Evolutionary conservation across 1,140 invertebrate genomes (phyloP).

Genomic region (Dinoponera quadriceps): DNA sequence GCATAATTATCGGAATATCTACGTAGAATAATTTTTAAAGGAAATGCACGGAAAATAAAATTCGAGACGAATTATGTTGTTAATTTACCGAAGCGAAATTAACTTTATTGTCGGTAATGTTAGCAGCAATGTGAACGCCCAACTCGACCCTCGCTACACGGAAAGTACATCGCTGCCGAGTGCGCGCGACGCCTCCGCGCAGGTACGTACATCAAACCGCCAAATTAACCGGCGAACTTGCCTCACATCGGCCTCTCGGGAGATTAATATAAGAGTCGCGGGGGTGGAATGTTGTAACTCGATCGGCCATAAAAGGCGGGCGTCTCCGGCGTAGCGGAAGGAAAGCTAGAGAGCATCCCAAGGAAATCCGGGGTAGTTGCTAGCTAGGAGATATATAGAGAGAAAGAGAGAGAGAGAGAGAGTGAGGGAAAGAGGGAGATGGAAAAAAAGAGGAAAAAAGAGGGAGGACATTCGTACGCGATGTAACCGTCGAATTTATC

Average conservation of each 20-base stretch:
- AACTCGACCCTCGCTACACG: background rate
- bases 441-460: background rate
- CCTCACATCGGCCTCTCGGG: background rate
- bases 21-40: background rate
- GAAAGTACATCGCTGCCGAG: background rate
- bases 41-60: background rate
- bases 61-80: background rate
- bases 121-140: slow-evolving; percentile 6
- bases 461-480: slow-evolving; percentile 42
- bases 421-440: background rate
- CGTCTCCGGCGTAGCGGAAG: slow-evolving; percentile 1
- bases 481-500: slow-evolving; percentile 73
- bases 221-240: slow-evolving; percentile 22
- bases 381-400: too few species aligned
- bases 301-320: slow-evolving; percentile 18
- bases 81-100: background rate
- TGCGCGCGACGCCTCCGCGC: background rate
- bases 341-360: background rate
- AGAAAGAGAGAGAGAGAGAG: too few species aligned
- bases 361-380: background rate
- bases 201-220: background rate
- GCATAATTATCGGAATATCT: background rate
- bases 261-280: slow-evolving; percentile 20
- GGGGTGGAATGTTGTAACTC: slow-evolving; percentile 44
- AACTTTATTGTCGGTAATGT: background rate